Base-by-base conservation (phyloP, 2,113 vertebrate genomes). In the Cyrtonyx montezumae region DNA sequence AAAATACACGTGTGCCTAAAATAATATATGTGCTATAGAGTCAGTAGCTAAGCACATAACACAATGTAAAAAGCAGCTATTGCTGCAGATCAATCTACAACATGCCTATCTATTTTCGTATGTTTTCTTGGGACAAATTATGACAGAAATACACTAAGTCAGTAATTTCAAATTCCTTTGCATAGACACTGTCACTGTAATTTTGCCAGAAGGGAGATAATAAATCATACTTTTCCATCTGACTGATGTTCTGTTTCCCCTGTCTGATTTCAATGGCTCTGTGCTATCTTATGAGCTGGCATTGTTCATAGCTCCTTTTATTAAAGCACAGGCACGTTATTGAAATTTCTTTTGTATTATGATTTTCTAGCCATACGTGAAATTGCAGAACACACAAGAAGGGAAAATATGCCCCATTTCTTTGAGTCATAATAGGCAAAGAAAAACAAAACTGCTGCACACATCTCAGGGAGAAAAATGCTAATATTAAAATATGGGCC, bases 171-270 rank as follows among this genome's bases (percentile, higher is more conserved):
- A 63, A 96, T 96, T 89, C 91, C 84, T 88, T 85, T 89, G 84
- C 96, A 92, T 59, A 96, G 93, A 84, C 79, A 70, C 40, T 70
- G 73, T 88, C 85, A 93, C 87, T 93, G 74, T 80, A 93, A 79
- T 94, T 97, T 97, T 86, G 87, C 79, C 84, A 78, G 86, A 21
- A 91, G 88, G 92, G 81, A 95, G 93, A 94, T 94, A 95, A 97
- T 97, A 97, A 96, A 96, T 97, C 96, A 91, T 92, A 93, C 91
- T 96, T 95, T 97, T 76, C 84, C 75, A 94, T 95, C 79, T 96
- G 93, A 93, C 79, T 95, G 84, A 81, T 95, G 84, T 69, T 97
- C 91, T 90, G 87, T 95, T 93, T 95, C 88, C n/a, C 82, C 94
- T 78, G 26, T 96, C 94, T 79, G 93, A 92, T 95, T 97, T 84